These are phyloP conservation scores for Molossus alvarezi DNA, from an alignment of 2,797 vertebrate genomes.

Conservation along the genomic window DNA sequence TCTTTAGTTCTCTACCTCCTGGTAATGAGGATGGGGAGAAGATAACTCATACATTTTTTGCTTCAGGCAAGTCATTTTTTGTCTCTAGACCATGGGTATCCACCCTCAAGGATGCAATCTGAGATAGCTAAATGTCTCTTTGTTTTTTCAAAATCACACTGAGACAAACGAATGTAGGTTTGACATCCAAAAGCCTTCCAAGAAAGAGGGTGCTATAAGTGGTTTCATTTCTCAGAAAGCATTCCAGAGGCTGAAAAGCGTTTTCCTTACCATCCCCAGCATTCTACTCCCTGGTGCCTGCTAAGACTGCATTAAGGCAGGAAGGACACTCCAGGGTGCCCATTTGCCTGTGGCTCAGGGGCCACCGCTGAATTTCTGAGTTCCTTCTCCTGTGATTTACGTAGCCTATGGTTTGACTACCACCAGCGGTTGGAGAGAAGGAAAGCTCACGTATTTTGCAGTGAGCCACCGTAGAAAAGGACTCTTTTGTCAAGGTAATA, in stretches of 20 bases:
- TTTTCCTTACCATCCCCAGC: neutral
- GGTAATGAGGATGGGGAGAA: neutral
- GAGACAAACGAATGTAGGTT: neutral
- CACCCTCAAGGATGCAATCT: neutral
- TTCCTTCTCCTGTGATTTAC: constrained; percentile 70
- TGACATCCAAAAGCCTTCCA: constrained; percentile 1
- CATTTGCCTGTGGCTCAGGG: neutral
- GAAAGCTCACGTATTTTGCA: constrained; percentile 58
- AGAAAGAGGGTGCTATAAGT: neutral
- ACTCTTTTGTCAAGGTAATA: constrained; percentile 82
- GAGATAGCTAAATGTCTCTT: constrained; percentile 24
- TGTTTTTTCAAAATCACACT: constrained; percentile 46
- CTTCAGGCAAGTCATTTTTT: neutral
- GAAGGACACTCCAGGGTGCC: constrained; percentile 22
- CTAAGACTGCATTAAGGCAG: neutral
- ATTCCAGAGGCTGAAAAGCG: constrained; percentile 12
- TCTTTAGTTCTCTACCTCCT: neutral
- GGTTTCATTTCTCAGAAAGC: constrained; percentile 32
- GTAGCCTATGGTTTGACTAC: constrained; percentile 28
- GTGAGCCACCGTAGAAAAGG: constrained; percentile 70
- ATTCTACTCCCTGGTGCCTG: neutral
- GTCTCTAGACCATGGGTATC: neutral
- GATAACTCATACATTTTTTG: neutral
- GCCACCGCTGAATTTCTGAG: constrained; percentile 49
- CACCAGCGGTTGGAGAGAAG: constrained; percentile 59